phyloP scores from a whole-genome alignment of 2,888 invertebrate genomes.

The Drosophila differens region DNA sequence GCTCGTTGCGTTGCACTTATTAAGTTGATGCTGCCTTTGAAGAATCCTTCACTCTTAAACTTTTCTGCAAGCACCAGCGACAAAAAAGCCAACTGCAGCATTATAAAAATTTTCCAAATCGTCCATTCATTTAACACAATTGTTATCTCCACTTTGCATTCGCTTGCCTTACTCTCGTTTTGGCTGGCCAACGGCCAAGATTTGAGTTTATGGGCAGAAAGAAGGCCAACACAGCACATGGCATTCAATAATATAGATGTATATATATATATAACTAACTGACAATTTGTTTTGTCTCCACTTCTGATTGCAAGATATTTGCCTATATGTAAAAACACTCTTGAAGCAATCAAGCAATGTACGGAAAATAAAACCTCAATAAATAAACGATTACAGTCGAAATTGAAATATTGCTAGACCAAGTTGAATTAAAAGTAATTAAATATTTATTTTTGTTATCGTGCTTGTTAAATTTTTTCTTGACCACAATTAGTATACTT shows the following conservation, averaged over 20 bases:
- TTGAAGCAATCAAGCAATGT: not conserved
- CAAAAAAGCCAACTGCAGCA: not conserved
- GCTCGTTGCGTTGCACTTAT: not conserved
- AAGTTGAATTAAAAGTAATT: not conserved
- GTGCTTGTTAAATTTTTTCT: not conserved
- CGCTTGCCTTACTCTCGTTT: not conserved
- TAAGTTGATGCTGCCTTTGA: not conserved
- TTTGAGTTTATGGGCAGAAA: constrained; percentile 5
- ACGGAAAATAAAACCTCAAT: not conserved
- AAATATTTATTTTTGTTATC: not conserved
- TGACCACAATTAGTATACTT: not conserved
- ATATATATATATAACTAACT: not conserved
- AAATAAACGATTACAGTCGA: not conserved
- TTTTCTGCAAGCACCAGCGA: not conserved
- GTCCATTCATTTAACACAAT: not conserved
- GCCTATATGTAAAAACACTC: not conserved
- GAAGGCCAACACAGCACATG: not conserved
- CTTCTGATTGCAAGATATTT: not conserved
- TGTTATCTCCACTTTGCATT: not conserved
- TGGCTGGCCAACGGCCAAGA: constrained; percentile 7
- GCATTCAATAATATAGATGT: not conserved
- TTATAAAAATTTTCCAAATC: not conserved
- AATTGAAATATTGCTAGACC: not conserved
- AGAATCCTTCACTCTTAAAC: not conserved
- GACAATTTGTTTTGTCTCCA: not conserved